Conservation (phyloP, 2,888 invertebrate genomes). For the Eilema sororculum region DNA sequence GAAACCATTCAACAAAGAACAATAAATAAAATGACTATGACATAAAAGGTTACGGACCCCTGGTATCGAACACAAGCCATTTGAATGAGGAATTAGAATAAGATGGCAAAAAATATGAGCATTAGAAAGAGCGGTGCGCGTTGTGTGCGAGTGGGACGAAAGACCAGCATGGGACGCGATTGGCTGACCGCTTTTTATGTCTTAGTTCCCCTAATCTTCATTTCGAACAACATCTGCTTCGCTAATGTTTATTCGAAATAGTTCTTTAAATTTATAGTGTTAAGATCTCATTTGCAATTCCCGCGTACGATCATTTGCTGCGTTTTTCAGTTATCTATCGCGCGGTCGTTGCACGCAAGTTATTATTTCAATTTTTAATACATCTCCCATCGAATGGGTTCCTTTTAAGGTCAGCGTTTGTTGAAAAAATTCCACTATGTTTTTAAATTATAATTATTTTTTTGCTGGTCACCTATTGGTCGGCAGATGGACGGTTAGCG, state of each 20-base stretch:
- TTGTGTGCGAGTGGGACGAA: conserved; percentile 69
- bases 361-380: conserved; percentile 83
- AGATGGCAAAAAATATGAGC: conserved; percentile 85
- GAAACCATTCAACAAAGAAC: conserved; percentile 38
- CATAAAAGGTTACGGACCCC: conserved; percentile 76
- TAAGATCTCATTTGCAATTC: conserved; percentile 80
- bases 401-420: conserved; percentile 77
- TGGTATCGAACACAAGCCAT: conserved; percentile 78
- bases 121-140: conserved; percentile 79
- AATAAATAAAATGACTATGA: conserved; percentile 42
- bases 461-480: conserved; percentile 67
- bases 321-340: conserved; percentile 71
- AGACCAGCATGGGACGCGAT: conserved; percentile 66
- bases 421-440: conserved; percentile 62
- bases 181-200: conserved; percentile 86
- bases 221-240: conserved; percentile 84
- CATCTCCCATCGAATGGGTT: conserved; percentile 74
- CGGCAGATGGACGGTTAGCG: conserved; percentile 64
- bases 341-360: conserved; percentile 77
- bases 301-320: conserved; percentile 61
- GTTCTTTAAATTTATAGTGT: conserved; percentile 78
- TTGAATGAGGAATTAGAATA: conserved; percentile 86
- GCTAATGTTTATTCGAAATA: conserved; percentile 82
- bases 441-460: conserved; percentile 68
- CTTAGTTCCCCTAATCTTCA: conserved; percentile 87